Evolutionary conservation across 2,888 invertebrate genomes (phyloP).

Genomic region (Caenorhabditis afra): DNA sequence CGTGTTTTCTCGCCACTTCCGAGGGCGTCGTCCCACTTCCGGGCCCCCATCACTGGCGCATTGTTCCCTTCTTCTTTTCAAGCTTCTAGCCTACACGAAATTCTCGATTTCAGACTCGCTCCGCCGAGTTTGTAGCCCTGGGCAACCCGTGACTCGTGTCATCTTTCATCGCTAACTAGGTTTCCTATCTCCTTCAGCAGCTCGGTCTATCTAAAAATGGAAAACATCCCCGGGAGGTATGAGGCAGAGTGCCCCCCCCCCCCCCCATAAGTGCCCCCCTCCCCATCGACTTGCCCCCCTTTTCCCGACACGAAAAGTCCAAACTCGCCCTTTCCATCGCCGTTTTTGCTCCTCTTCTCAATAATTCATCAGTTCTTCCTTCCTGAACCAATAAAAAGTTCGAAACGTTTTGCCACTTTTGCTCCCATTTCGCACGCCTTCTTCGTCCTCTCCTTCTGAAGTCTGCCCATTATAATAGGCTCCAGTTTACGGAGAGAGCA

Average conservation of each 20-base stretch:
- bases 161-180: slow-evolving; percentile 5
- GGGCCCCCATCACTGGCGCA: slow-evolving; percentile 32
- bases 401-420: slow-evolving; percentile 29
- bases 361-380: slow-evolving; percentile 37
- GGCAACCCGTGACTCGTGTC: not conserved
- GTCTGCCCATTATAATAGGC: slow-evolving; percentile 16
- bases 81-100: slow-evolving; percentile 35
- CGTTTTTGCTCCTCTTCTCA: slow-evolving; percentile 13
- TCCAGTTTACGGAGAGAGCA: slow-evolving; percentile 15
- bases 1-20: slow-evolving; percentile 30
- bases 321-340: not conserved
- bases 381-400: slow-evolving; percentile 32
- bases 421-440: slow-evolving; percentile 8
- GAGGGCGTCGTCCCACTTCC: slow-evolving; percentile 18
- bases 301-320: slow-evolving; percentile 33
- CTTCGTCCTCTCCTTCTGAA: slow-evolving; percentile 9
- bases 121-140: not conserved
- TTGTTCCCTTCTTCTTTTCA: slow-evolving; percentile 20
- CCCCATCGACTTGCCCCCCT: slow-evolving; percentile 6
- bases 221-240: too few species aligned
- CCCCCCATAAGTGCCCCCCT: slow-evolving; percentile 4
- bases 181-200: slow-evolving; percentile 9
- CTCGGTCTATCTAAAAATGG: not conserved
- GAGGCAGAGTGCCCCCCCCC: not conserved
- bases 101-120: slow-evolving; percentile 7